Base-by-base conservation (phyloP, 2,113 vertebrate genomes). In the Lamprologus ornatipinnis region DNA sequence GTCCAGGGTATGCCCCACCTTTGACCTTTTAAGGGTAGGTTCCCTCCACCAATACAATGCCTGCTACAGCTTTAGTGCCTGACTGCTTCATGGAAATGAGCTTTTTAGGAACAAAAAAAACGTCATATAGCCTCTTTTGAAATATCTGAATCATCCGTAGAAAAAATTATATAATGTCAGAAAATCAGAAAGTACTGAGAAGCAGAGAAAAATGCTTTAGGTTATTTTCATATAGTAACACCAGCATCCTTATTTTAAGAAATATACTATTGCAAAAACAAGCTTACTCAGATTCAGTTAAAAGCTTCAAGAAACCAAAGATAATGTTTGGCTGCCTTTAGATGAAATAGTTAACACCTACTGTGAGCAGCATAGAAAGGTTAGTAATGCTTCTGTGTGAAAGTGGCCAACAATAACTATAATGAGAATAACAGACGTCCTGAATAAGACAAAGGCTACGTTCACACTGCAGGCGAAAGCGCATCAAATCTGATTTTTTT, bases 371-470 rank as follows among this genome's bases (percentile, higher is more conserved):
- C 26, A 54, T 8, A 28, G 21, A 80, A 40, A 65, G 47, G 51
- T 57, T 28, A n/a, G 17, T 37, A 85, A 82, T 31, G 42, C 47
- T 33, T 28, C 85, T 53, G 57, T 55, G 17, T 80, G 10, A 83
- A 45, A 28, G 5, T 21, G 45, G 31, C 1, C 12, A 14, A 65
- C 57, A 55, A 19, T 17, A 73, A 55, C 75, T 60, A 82, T 10
- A 54, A 85, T 85, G 55, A 80, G 42, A 86, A 65, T n/a, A 85
- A 79, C n/a, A 47, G n/a, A 60, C 28, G 14, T 37, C 57, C 57
- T 17, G 9, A 78, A 63, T 14, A 68, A 88, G 19, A 89, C 26
- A 26, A 26, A 26, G 23, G 23, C 23, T 26, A 26, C 23, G 1
- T 40, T 4, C 1, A 26, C 23, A 26, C 23, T 26, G 23, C 23